Percentiles rank a stretch among this genome's conserved stretches.
Evolutionary conservation across 2,113 vertebrate species (phyloP).

Genomic region (Rhynchopsitta pachyrhyncha): DNA sequence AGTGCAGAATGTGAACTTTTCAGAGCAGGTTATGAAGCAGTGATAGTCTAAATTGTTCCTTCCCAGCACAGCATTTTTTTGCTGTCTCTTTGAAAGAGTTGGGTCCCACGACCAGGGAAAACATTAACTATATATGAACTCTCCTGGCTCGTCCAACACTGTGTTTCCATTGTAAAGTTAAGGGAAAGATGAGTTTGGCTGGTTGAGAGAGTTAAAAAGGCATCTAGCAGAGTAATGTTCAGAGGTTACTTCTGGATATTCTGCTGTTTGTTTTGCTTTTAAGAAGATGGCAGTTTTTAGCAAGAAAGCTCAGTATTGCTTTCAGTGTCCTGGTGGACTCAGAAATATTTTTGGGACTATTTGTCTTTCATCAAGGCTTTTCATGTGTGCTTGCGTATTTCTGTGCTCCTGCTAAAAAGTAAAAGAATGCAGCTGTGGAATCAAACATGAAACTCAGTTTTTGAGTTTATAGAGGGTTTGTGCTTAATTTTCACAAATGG

Average conservation of each 20-base stretch:
- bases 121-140: background rate
- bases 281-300: background rate
- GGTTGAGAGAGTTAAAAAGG: background rate
- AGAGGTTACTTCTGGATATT: background rate
- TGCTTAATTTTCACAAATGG: background rate
- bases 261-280: background rate
- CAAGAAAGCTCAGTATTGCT: background rate
- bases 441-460: background rate
- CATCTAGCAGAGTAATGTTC: background rate
- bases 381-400: background rate
- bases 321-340: background rate
- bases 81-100: background rate
- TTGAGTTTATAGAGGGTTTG: background rate
- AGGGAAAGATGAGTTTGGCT: background rate
- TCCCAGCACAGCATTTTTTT: background rate
- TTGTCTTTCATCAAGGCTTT: background rate
- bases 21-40: background rate
- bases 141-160: background rate
- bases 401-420: accelerated
- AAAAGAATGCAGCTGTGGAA: background rate
- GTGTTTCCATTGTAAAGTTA: background rate
- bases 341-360: background rate
- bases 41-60: background rate
- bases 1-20: background rate
- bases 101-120: background rate